Base-by-base conservation (phyloP, 2,113 vertebrate genomes). In the Urocynchramus pylzowi region DNA sequence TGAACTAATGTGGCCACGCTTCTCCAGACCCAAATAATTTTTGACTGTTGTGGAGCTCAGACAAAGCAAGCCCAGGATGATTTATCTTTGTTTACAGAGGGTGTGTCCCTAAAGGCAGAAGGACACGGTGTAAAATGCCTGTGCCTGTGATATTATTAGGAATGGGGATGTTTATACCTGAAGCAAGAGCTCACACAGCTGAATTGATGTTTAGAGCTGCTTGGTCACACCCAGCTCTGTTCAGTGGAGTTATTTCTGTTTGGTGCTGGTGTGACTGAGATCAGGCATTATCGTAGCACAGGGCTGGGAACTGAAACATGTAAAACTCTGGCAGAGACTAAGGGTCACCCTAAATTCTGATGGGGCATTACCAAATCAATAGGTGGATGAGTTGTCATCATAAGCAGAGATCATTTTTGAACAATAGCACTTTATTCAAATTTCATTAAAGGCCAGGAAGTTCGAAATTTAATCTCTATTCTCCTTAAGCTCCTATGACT, bases 1-100 rank as follows among this genome's bases (percentile, higher is more conserved):
- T 49, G 64, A 41, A 28, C 13, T 30, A 4, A 6, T 5, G 9
- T 0, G 1, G 14, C 11, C 16, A 8, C 26, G 4, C 22, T 37
- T 31, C 11, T 41, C 39, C 26, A 0, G 1, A 5, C 19, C 22
- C 11, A 13, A 23, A 13, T 59, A 1, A 24, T 7, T 75, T 85
- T n/a, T 61, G 14, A 7, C 27, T 10, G 1, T 7, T 27, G 13
- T 65, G 37, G 24, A 77, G 59, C 37, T 74, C 16, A 30, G 31
- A 11, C 24, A 69, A 74, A 77, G 16, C 33, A 80, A 73, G 21
- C 7, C 6, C 44, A 39, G 53, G 30, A 60, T 37, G 35, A 69
- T 15, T 44, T 28, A 27, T 54, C 35, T 76, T 73, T 22, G 6
- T 20, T 84, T 14, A n/a, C 19, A 44, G 21, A 41, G 61, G 14